A percentile compares a stretch with the other conserved stretches of the same genome.
phyloP scores from a whole-genome alignment of 2,888 invertebrate species.

The Nemurella pictetii region DNA sequence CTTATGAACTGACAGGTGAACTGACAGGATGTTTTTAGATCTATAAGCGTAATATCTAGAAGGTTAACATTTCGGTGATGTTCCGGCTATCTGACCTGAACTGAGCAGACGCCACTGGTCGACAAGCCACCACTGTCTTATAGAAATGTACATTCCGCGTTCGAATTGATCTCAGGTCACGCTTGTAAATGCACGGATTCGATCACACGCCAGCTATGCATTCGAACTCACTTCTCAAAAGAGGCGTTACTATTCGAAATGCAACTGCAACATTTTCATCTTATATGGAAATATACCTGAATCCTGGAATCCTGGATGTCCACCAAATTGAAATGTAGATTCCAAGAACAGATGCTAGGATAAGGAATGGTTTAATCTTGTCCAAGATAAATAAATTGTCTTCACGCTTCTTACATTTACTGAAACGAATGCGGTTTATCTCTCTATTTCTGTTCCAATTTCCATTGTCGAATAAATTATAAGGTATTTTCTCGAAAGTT shows the following conservation, averaged over 20 bases:
- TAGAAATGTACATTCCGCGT: too few species aligned
- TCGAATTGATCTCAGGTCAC: too few species aligned
- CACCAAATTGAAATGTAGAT: conserved; percentile 23
- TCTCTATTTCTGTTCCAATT: background rate
- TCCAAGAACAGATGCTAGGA: background rate
- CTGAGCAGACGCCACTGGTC: background rate
- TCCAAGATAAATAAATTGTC: conserved; percentile 16
- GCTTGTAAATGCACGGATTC: background rate
- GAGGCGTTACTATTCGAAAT: background rate
- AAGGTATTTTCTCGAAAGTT: background rate
- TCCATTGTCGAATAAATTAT: background rate
- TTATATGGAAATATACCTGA: conserved; percentile 8
- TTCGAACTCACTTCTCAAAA: background rate
- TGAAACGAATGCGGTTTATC: background rate
- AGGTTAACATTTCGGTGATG: too few species aligned
- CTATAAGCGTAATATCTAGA: too few species aligned
- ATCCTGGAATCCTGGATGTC: conserved; percentile 2
- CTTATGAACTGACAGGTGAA: too few species aligned
- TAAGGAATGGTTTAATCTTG: background rate
- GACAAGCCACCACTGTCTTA: background rate
- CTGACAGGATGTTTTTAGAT: too few species aligned
- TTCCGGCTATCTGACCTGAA: too few species aligned
- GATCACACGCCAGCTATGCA: background rate
- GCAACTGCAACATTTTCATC: background rate
- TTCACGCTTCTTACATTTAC: background rate